A percentile compares a stretch with the other conserved stretches of the same genome.
phyloP scores from a whole-genome alignment of 2,113 vertebrate species.

The Okapia johnstoni region DNA sequence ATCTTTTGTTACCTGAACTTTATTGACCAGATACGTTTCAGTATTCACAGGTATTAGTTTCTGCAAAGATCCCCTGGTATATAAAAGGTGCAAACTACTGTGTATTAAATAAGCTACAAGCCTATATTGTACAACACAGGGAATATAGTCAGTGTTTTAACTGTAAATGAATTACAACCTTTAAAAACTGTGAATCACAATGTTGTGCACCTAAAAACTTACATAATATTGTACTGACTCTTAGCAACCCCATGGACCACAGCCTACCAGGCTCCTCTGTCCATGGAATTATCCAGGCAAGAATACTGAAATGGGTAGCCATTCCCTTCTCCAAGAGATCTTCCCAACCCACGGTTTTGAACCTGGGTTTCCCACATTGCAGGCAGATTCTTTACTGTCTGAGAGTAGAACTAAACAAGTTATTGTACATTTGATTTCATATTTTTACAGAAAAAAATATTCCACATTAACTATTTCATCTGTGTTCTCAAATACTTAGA shows the following conservation, averaged over 20 bases:
- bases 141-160: not conserved
- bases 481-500: not conserved
- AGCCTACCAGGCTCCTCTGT: not conserved
- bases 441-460: slow-evolving; percentile 39
- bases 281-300: not conserved
- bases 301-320: not conserved
- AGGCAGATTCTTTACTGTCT: not conserved
- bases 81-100: not conserved
- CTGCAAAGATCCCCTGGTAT: not conserved
- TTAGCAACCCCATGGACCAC: not conserved
- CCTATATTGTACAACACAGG: not conserved
- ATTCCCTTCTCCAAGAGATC: not conserved
- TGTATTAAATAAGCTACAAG: not conserved
- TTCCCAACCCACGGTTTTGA: not conserved
- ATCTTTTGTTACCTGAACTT: not conserved
- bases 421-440: not conserved
- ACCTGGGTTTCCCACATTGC: not conserved
- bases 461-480: not conserved
- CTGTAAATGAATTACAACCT: not conserved
- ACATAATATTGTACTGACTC: not conserved
- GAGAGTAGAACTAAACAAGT: not conserved
- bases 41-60: not conserved
- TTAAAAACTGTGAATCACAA: not conserved
- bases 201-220: not conserved
- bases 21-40: not conserved